Percentiles rank a stretch among this genome's conserved stretches.
phyloP scores from a whole-genome alignment of 1,140 invertebrate species.

The Cydia fagiglandana region DNA sequence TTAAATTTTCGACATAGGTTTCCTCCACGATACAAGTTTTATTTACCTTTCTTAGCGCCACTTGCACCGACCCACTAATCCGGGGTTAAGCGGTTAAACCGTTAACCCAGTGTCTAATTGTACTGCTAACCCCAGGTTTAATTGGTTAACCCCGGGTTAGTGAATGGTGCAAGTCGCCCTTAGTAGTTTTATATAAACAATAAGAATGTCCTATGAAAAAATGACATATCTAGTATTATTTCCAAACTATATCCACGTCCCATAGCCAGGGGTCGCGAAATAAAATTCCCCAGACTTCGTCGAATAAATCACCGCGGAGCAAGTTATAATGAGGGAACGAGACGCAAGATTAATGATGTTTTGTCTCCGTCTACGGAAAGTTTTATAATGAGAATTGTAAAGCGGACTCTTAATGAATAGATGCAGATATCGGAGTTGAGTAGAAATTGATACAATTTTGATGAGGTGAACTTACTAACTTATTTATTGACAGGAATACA shows the following conservation, averaged over 20 bases:
- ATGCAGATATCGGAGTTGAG: not conserved
- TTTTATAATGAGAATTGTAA: constrained; percentile 31
- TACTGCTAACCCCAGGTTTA: no score
- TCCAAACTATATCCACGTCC: not conserved
- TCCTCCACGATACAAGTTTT: no score
- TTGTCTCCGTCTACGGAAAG: constrained; percentile 20
- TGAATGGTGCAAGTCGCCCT: no score
- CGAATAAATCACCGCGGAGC: constrained; percentile 24
- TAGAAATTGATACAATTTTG: constrained; percentile 9
- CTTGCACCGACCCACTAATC: no score
- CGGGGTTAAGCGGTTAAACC: no score
- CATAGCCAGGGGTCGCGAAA: constrained; percentile 24
- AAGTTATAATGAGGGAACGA: constrained; percentile 32
- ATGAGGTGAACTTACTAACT: constrained; percentile 6
- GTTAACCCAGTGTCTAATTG: no score
- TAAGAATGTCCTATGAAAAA: not conserved
- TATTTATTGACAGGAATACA: constrained; percentile 4
- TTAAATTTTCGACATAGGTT: no score
- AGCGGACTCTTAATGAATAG: constrained; percentile 19
- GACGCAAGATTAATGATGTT: constrained; percentile 33
- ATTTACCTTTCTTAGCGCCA: no score
- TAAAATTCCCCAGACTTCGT: constrained; percentile 24
- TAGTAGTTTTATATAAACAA: no score
- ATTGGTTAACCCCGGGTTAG: no score
- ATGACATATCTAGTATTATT: not conserved